Evolutionary conservation across 1,140 invertebrate species (phyloP).

Genomic region (Brachionus angularis): DNA sequence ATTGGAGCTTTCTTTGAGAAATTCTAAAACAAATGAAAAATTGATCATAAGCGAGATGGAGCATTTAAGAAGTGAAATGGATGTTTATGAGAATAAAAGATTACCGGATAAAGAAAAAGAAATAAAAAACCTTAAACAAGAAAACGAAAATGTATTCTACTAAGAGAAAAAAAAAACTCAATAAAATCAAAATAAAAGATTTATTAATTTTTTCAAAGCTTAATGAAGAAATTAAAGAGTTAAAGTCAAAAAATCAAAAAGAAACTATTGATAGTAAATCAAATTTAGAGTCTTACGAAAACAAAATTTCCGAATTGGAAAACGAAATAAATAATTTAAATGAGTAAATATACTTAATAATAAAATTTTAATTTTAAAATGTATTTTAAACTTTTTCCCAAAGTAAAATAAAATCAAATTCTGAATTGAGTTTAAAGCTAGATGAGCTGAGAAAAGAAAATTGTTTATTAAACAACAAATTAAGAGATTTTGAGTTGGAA

Average conservation of each 20-base stretch:
- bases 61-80: constrained; percentile 19
- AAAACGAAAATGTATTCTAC: constrained; percentile 12
- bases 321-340: not conserved
- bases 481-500: constrained; percentile 8
- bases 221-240: not conserved
- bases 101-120: constrained; percentile 34
- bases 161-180: not conserved
- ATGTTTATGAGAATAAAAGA: constrained; percentile 16
- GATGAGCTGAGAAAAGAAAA: constrained; percentile 23
- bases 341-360: not conserved
- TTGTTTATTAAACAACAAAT: constrained; percentile 11
- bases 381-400: not conserved
- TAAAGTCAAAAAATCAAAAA: not conserved
- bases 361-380: not conserved
- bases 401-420: not conserved
- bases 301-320: not conserved
- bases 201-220: not conserved
- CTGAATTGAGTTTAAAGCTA: not conserved
- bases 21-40: constrained; percentile 38
- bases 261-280: not conserved
- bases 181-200: not conserved
- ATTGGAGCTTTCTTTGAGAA: constrained; percentile 4
- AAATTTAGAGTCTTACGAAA: not conserved
- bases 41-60: constrained; percentile 39
- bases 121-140: not conserved